Conservation (phyloP, 2,113 vertebrate species). For the Ornithorhynchus anatinus region DNA sequence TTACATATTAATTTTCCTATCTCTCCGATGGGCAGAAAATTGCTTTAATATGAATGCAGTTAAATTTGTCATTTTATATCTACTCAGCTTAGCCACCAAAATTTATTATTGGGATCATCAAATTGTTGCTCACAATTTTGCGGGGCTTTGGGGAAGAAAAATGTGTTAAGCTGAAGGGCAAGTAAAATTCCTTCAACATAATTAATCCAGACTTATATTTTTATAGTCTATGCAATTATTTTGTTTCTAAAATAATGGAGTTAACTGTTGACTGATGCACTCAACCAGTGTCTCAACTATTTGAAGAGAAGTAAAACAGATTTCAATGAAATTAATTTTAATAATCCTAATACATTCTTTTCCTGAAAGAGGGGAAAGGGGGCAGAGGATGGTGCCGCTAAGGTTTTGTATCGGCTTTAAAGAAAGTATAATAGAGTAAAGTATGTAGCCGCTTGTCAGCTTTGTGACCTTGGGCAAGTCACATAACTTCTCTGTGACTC, state of each 20-base stretch:
- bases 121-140: constrained; percentile 54
- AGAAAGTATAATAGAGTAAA: constrained; percentile 41
- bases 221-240: constrained; percentile 61
- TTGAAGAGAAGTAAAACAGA: constrained; percentile 30
- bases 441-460: no score
- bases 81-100: constrained; percentile 35
- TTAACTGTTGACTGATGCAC: constrained; percentile 28
- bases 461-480: no score
- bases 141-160: constrained; percentile 48
- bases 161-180: constrained; percentile 23
- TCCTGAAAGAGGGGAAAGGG: background rate
- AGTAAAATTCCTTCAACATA: constrained; percentile 42
- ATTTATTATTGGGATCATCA: constrained; percentile 54
- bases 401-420: constrained; percentile 22
- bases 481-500: no score
- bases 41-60: constrained; percentile 66
- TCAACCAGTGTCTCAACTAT: constrained; percentile 29
- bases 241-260: constrained; percentile 34
- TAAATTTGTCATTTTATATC: constrained; percentile 67
- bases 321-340: constrained; percentile 32
- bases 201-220: constrained; percentile 58
- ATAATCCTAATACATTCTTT: constrained; percentile 11
- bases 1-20: constrained; percentile 70
- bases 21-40: constrained; percentile 67
- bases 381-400: background rate